These are phyloP conservation scores for Melierax canorus DNA, from an alignment of 2,113 vertebrate species.

Conservation along the genomic window DNA sequence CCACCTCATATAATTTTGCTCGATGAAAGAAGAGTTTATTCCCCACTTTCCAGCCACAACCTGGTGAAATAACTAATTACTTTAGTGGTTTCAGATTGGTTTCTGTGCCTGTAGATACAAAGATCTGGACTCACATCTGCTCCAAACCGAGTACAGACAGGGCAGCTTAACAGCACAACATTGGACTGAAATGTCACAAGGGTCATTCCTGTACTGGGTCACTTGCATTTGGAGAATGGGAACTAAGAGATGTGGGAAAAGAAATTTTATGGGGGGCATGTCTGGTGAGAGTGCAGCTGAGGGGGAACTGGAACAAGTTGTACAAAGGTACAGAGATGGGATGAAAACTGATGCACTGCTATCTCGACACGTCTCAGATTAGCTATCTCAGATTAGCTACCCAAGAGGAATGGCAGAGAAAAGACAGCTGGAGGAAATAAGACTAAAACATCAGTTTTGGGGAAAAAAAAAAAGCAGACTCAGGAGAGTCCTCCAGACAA, in stretches of 20 bases:
- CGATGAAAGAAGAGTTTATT: neutral
- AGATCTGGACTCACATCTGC: neutral
- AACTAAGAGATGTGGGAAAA: neutral
- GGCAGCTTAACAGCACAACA: neutral
- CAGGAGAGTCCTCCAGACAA: accelerated
- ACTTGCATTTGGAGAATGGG: neutral
- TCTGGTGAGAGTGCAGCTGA: neutral
- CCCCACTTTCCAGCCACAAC: neutral
- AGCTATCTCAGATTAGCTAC: neutral
- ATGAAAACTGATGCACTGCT: neutral
- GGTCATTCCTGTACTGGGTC: accelerated
- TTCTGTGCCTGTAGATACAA: neutral
- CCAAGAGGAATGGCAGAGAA: neutral
- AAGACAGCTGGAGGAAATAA: neutral
- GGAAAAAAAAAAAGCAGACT: neutral
- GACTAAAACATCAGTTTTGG: neutral
- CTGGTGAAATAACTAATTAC: neutral
- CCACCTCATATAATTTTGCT: neutral
- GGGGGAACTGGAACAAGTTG: neutral
- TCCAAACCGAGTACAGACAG: neutral
- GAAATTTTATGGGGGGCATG: neutral
- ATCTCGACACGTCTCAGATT: neutral
- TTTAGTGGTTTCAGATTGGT: neutral
- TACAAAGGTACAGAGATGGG: neutral
- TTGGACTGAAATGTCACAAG: neutral